Percentiles rank a stretch among this genome's conserved stretches.
Evolutionary conservation across 1,140 invertebrate genomes (phyloP).

Genomic region (Euura saliciscinereae): DNA sequence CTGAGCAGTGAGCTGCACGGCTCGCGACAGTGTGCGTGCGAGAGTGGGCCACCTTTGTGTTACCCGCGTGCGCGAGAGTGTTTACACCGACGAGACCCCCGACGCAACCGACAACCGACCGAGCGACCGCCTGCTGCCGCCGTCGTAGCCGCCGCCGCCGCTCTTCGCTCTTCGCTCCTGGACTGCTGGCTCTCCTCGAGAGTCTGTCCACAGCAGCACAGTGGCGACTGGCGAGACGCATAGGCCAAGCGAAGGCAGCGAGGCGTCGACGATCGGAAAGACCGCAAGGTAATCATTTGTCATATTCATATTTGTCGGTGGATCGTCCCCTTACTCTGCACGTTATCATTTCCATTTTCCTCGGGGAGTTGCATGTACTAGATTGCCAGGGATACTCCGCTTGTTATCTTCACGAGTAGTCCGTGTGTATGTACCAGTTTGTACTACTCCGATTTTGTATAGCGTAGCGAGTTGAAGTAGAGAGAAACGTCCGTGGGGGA

Average conservation of each 20-base stretch:
- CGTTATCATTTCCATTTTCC: no score
- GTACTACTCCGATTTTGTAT: no score
- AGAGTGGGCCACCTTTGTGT: background rate
- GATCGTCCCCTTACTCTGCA: no score
- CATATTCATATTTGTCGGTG: no score
- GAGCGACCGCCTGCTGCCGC: slow-evolving; percentile 15
- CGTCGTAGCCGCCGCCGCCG: slow-evolving; percentile 9
- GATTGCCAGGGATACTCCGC: no score
- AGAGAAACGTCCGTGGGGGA: no score
- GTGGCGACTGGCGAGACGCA: slow-evolving; percentile 14
- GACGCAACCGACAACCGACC: slow-evolving; percentile 18
- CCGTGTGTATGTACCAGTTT: no score
- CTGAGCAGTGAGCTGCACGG: background rate
- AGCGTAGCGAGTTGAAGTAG: no score
- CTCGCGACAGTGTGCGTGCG: background rate
- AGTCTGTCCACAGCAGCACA: background rate
- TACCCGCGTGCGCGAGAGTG: slow-evolving; percentile 12
- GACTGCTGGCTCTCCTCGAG: background rate
- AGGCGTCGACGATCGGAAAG: background rate
- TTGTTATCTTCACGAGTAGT: no score
- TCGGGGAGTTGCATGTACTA: no score
- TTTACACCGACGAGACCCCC: slow-evolving; percentile 15
- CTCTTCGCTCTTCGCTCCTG: slow-evolving; percentile 3
- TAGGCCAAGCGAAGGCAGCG: slow-evolving; percentile 9
- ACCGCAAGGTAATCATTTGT: no score